These are phyloP conservation scores for Phenganax subtilis DNA, from an alignment of 92 coral and sea anemone species.

Conservation along the genomic window DNA sequence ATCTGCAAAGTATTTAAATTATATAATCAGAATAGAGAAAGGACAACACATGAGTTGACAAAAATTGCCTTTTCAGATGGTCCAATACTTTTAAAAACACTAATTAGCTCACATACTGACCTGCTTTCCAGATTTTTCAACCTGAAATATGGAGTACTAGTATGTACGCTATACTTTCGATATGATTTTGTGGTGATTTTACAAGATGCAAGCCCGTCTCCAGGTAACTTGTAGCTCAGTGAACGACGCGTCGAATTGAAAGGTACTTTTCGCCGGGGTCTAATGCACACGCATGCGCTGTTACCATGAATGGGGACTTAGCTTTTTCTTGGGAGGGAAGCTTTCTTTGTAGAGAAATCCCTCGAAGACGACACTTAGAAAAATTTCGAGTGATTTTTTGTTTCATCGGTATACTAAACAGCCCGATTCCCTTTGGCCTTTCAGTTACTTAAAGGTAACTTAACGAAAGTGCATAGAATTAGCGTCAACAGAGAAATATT, in stretches of 20 bases:
- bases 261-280: too few relatives aligned
- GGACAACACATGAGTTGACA: too few relatives aligned
- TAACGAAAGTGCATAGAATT: background rate
- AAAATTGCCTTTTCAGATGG: too few relatives aligned
- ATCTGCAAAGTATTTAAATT: too few relatives aligned
- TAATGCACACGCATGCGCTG: constrained; percentile 76
- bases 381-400: constrained; percentile 61
- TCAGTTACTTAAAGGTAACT: constrained; percentile 15
- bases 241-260: background rate
- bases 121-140: background rate
- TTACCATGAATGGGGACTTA: constrained; percentile 72
- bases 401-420: constrained; percentile 57
- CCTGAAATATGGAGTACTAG: background rate
- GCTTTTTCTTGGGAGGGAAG: constrained; percentile 50
- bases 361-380: constrained; percentile 89
- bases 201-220: too few relatives aligned
- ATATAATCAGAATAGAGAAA: too few relatives aligned
- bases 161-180: too few relatives aligned
- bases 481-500: constrained; percentile 51
- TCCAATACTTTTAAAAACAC: too few relatives aligned
- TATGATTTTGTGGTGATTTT: too few relatives aligned
- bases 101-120: background rate
- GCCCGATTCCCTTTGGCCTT: background rate
- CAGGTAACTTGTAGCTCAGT: too few relatives aligned
- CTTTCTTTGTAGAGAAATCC: constrained; percentile 57